These are phyloP conservation scores for Zosterops hypoxanthus DNA, from an alignment of 2,113 vertebrate genomes.

Conservation along the genomic window DNA sequence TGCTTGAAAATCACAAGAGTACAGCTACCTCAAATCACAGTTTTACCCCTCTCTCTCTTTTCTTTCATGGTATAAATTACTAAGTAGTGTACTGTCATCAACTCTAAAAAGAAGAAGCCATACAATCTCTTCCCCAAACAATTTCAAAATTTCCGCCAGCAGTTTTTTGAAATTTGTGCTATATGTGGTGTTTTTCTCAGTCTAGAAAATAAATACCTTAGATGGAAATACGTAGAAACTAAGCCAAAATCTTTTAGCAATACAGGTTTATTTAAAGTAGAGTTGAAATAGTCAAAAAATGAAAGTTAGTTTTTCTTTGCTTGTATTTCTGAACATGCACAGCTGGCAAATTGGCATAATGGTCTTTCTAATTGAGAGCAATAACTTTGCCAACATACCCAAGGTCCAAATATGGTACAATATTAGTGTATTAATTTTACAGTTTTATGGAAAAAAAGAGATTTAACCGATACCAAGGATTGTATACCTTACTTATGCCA, in stretches of 20 bases:
- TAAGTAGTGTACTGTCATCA: not conserved
- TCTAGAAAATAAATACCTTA: not conserved
- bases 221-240: not conserved
- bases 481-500: not conserved
- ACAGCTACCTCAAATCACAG: not conserved
- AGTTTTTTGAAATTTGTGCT: not conserved
- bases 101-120: not conserved
- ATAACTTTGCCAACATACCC: not conserved
- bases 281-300: not conserved
- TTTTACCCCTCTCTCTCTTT: not conserved
- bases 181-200: not conserved
- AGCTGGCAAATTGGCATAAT: not conserved
- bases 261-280: not conserved
- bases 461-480: not conserved
- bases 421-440: not conserved
- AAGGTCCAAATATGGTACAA: not conserved
- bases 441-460: not conserved
- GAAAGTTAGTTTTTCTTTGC: not conserved
- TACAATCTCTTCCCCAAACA: not conserved
- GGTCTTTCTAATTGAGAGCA: not conserved
- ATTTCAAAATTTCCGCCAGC: not conserved
- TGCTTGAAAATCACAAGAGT: not conserved
- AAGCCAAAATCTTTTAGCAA: not conserved
- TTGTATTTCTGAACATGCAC: not conserved
- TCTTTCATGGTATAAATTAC: not conserved